Percentiles rank a stretch among this genome's conserved stretches.
Conservation (phyloP, 1,140 invertebrate genomes). For the Meloidogyne chitwoodi region DNA sequence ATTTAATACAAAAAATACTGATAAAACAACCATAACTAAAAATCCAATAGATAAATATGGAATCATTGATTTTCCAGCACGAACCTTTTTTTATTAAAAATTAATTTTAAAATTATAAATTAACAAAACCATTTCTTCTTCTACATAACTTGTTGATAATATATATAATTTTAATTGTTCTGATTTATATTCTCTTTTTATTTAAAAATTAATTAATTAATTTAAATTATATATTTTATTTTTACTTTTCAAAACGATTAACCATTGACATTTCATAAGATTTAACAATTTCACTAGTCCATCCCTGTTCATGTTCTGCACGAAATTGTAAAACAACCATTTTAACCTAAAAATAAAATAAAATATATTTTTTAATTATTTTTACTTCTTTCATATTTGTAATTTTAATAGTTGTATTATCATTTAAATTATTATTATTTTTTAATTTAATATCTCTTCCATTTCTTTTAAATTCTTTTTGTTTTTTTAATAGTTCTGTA, state of each 20-base stretch:
- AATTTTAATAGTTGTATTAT: not conserved
- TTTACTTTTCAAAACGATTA: slow-evolving; percentile 46
- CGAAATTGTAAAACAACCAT: slow-evolving; percentile 57
- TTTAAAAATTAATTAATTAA: not conserved
- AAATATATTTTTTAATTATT: not conserved
- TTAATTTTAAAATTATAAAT: not conserved
- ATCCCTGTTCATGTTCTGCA: slow-evolving; percentile 49
- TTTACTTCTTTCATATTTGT: not conserved
- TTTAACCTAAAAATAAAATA: slow-evolving; percentile 31
- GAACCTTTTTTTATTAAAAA: slow-evolving; percentile 13
- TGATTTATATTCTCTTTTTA: slow-evolving; percentile 48
- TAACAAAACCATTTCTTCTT: slow-evolving; percentile 52
- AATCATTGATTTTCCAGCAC: slow-evolving; percentile 52
- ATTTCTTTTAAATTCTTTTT: not conserved
- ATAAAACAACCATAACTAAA: slow-evolving; percentile 50
- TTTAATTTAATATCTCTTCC: not conserved
- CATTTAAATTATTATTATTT: not conserved
- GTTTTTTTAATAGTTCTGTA: not conserved
- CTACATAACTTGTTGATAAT: slow-evolving; percentile 52
- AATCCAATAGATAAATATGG: slow-evolving; percentile 55
- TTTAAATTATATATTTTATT: not conserved
- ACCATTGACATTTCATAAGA: slow-evolving; percentile 53
- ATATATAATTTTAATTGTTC: slow-evolving; percentile 46
- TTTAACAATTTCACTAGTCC: slow-evolving; percentile 49
- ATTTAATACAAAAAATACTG: slow-evolving; percentile 45